Conservation (phyloP, 1,140 invertebrate species). For the Brachionus angularis region DNA sequence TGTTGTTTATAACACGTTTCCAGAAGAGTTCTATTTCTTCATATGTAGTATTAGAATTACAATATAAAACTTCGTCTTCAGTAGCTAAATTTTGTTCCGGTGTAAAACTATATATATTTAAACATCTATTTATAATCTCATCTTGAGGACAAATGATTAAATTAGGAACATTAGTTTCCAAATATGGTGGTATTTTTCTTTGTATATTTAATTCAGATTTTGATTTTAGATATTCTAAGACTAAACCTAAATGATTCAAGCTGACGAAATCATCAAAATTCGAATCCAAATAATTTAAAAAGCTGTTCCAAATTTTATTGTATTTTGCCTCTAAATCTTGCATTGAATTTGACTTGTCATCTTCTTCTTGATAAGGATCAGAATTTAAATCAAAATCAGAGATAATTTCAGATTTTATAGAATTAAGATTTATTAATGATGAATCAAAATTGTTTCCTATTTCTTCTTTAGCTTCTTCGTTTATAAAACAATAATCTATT, state of each 20-base stretch:
- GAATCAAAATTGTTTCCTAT: neutral
- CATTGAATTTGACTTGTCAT: too few species aligned
- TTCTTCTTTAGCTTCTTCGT: neutral
- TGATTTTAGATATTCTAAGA: slow-evolving; percentile 47
- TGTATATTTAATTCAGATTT: slow-evolving; percentile 43
- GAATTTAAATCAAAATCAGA: neutral
- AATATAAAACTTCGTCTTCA: slow-evolving; percentile 53
- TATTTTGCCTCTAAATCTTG: slow-evolving; percentile 46
- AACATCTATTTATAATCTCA: slow-evolving; percentile 44
- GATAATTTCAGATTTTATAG: neutral
- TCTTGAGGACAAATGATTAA: slow-evolving; percentile 50
- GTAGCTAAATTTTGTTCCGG: slow-evolving; percentile 46
- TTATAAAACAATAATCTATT: slow-evolving; percentile 7
- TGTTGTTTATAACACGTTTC: neutral
- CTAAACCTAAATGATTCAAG: slow-evolving; percentile 51
- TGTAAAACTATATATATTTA: slow-evolving; percentile 1
- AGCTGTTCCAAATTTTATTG: slow-evolving; percentile 48
- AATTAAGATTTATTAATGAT: slow-evolving; percentile 1
- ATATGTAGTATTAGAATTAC: slow-evolving; percentile 49
- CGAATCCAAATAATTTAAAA: slow-evolving; percentile 49
- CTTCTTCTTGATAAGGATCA: neutral
- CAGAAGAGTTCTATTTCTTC: slow-evolving; percentile 49
- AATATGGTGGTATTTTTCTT: slow-evolving; percentile 46
- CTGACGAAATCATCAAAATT: slow-evolving; percentile 52
- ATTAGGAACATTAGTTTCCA: slow-evolving; percentile 49